Evolutionary conservation across 2,113 vertebrate species (phyloP).

Genomic region (Eclectus roratus): DNA sequence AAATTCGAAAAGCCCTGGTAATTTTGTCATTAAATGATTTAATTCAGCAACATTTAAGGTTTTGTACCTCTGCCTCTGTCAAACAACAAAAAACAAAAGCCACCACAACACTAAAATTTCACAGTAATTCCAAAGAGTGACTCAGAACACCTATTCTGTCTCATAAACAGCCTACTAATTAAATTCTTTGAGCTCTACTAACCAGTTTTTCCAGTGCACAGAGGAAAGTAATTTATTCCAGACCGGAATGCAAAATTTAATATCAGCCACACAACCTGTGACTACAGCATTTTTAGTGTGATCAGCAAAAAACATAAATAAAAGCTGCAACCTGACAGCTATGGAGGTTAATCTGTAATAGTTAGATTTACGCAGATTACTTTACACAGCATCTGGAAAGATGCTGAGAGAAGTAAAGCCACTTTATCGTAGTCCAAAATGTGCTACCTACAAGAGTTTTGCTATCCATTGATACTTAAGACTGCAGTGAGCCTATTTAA

Average conservation of each 20-base stretch:
- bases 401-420: conserved; percentile 38
- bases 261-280: conserved; percentile 70
- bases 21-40: conserved; percentile 62
- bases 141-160: conserved; percentile 59
- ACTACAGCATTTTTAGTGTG: conserved; percentile 74
- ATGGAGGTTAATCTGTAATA: conserved; percentile 65
- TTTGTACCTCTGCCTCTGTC: conserved; percentile 18
- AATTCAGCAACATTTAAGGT: conserved; percentile 21
- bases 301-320: conserved; percentile 71
- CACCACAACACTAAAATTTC: conserved; percentile 50
- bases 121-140: conserved; percentile 64
- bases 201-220: conserved; percentile 72
- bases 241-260: conserved; percentile 75
- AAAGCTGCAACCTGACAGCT: conserved; percentile 68
- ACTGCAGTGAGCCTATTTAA: not conserved
- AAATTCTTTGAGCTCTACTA: conserved; percentile 74
- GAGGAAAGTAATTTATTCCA: conserved; percentile 72
- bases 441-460: not conserved
- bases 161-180: conserved; percentile 76
- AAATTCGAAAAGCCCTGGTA: conserved; percentile 23
- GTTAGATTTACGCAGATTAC: conserved; percentile 63
- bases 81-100: conserved; percentile 35
- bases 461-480: not conserved
- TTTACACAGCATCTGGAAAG: conserved; percentile 63
- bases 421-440: not conserved